phyloP scores from a whole-genome alignment of 2,888 invertebrate species.

The Ectobius pallidus region DNA sequence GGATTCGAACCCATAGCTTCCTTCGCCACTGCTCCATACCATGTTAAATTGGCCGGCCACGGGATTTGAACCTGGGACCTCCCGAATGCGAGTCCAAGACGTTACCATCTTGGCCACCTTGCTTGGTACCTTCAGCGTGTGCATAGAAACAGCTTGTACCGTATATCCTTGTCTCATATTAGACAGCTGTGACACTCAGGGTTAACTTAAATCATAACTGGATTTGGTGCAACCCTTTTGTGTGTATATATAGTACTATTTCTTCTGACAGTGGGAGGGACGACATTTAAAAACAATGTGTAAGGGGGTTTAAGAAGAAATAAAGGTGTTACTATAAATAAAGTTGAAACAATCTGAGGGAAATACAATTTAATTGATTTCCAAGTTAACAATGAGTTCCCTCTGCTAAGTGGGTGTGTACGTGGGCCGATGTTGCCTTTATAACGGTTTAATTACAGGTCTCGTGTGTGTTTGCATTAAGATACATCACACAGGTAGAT shows the following conservation, averaged over 20 bases:
- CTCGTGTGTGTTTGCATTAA: neutral
- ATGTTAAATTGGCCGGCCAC: no score
- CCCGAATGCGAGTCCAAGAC: no score
- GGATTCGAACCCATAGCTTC: no score
- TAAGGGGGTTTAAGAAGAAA: neutral
- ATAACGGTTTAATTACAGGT: slow-evolving; percentile 2
- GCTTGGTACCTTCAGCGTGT: no score
- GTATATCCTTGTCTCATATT: no score
- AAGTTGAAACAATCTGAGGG: neutral
- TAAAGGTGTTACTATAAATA: slow-evolving; percentile 13
- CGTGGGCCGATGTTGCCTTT: neutral
- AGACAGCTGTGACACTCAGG: no score
- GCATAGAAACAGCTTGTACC: no score
- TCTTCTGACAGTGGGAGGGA: neutral
- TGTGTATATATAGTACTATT: no score
- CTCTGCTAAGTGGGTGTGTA: slow-evolving; percentile 9
- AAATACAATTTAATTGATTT: slow-evolving; percentile 25
- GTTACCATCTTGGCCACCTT: no score
- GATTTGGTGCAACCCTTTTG: slow-evolving; percentile 6
- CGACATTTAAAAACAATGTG: neutral
- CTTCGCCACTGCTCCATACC: no score
- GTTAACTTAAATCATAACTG: no score
- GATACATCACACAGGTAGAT: neutral
- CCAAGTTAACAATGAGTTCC: neutral
- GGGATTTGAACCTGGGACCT: no score